Percentiles rank a stretch among this genome's conserved stretches.
Evolutionary conservation across 2,888 invertebrate genomes (phyloP).

Genomic region (Spilosoma lubricipeda): DNA sequence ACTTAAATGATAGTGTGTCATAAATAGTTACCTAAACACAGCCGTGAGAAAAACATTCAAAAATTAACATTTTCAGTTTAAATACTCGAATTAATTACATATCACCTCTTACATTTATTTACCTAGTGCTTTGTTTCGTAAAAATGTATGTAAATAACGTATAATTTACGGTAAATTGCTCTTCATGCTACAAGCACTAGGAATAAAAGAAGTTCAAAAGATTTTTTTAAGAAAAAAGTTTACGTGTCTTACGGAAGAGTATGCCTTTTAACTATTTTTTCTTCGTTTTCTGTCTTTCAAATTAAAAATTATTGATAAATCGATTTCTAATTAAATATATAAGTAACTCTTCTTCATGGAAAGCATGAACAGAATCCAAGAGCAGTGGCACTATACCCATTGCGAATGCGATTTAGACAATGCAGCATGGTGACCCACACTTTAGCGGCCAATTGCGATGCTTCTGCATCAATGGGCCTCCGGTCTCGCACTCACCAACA

Average conservation of each 20-base stretch:
- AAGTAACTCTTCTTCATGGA: no score
- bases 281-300: background rate
- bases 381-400: no score
- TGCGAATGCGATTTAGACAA: no score
- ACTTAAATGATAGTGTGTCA: background rate
- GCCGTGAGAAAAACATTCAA: background rate
- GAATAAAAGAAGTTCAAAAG: background rate
- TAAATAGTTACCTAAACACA: background rate
- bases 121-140: background rate
- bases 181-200: background rate
- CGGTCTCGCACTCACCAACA: no score
- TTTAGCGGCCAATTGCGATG: no score
- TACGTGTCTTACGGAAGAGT: background rate
- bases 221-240: background rate
- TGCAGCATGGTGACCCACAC: no score
- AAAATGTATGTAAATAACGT: background rate
- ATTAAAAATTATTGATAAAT: background rate
- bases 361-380: no score
- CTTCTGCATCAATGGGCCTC: no score
- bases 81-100: background rate
- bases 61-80: background rate
- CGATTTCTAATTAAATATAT: no score
- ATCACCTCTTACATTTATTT: background rate
- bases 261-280: background rate
- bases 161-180: background rate